Conservation (phyloP, 2,113 vertebrate species). For the Daboia siamensis region DNA sequence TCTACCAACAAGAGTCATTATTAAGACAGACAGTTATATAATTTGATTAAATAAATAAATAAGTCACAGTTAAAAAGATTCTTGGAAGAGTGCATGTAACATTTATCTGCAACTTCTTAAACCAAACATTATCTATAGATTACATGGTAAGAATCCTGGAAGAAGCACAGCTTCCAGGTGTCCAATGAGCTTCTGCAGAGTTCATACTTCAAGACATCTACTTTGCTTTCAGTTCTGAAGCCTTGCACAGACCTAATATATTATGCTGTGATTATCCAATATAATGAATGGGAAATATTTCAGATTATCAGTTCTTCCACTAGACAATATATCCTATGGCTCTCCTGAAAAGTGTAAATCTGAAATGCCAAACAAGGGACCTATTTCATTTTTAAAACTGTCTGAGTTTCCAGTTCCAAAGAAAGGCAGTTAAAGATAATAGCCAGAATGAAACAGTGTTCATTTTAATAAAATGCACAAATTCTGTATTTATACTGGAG, state of each 20-base stretch:
- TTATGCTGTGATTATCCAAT: not conserved
- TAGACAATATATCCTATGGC: not conserved
- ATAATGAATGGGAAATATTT: not conserved
- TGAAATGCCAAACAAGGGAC: not conserved
- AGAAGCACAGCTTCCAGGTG: not conserved
- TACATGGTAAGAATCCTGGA: not conserved
- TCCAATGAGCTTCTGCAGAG: not conserved
- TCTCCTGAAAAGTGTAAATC: not conserved
- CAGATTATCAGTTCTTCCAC: not conserved
- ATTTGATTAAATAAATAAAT: not conserved
- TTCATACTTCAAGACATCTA: not conserved
- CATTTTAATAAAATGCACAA: constrained; percentile 11
- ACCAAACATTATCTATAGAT: not conserved
- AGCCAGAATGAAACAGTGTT: not conserved
- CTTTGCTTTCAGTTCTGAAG: not conserved
- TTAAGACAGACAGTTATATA: not conserved
- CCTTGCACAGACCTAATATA: not conserved
- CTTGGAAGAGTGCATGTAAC: not conserved
- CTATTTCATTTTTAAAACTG: not conserved
- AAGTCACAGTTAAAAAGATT: not conserved
- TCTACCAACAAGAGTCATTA: not conserved
- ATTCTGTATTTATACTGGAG: not conserved
- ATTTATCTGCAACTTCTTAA: not conserved
- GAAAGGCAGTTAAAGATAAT: not conserved
- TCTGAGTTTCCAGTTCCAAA: not conserved